Percentiles rank a stretch among this genome's conserved stretches.
Evolutionary conservation across 2,113 vertebrate genomes (phyloP).

Genomic region (Sterrhoptilus dennistouni): DNA sequence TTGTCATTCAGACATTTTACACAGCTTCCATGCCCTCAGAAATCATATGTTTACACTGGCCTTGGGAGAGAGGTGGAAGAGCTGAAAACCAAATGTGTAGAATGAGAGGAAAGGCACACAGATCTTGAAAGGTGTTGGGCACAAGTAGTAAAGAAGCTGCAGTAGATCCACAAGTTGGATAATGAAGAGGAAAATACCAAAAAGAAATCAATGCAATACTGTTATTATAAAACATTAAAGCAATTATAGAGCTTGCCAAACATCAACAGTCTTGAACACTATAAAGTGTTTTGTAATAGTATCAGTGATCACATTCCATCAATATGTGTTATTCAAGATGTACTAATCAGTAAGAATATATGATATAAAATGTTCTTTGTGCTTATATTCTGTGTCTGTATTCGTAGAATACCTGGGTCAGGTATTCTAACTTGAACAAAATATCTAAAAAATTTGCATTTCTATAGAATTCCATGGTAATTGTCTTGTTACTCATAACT

Average conservation of each 20-base stretch:
- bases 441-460: neutral
- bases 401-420: neutral
- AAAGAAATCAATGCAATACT: neutral
- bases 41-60: neutral
- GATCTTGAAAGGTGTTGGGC: neutral
- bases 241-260: neutral
- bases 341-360: neutral
- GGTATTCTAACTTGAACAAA: neutral
- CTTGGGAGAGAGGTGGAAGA: conserved; percentile 14
- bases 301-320: neutral
- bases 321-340: neutral
- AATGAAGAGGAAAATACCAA: neutral
- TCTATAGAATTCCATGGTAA: neutral
- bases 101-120: neutral
- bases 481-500: neutral
- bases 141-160: neutral
- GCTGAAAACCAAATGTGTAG: neutral
- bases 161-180: neutral
- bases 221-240: conserved; percentile 13
- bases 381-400: neutral
- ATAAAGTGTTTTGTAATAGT: neutral
- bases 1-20: conserved; percentile 71
- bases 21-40: conserved; percentile 6
- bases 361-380: neutral
- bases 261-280: neutral